Conservation (phyloP, 2,113 vertebrate species). For the Nyctereutes procyonoides region DNA sequence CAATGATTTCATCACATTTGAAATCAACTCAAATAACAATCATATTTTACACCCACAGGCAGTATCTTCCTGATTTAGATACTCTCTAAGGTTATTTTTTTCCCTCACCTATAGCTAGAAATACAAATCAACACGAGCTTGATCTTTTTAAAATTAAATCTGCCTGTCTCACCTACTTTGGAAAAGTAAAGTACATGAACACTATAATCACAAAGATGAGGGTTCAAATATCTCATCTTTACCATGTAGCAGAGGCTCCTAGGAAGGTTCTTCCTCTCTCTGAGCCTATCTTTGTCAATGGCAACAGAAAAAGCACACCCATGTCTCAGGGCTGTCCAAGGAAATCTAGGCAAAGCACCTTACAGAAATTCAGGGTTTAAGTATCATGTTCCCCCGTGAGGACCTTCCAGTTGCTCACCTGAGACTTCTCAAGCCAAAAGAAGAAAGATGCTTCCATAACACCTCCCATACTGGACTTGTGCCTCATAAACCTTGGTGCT, state of each 20-base stretch:
- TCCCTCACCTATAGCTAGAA: neutral
- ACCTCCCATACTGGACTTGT: neutral
- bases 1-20: neutral
- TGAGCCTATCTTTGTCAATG: rapidly evolving
- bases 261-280: neutral
- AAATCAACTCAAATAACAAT: slow-evolving; percentile 27
- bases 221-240: neutral
- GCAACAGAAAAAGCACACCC: neutral
- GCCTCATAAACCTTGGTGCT: no score
- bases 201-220: no score
- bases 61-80: slow-evolving; percentile 30
- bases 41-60: neutral
- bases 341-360: neutral
- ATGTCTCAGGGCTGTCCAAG: neutral
- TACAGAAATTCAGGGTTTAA: rapidly evolving
- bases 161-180: neutral
- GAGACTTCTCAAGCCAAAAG: neutral
- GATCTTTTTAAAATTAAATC: neutral
- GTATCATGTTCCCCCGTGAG: rapidly evolving
- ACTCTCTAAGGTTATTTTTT: neutral
- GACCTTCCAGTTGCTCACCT: neutral
- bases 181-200: neutral
- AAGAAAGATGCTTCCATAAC: neutral
- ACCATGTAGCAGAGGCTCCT: neutral
- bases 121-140: neutral